phyloP scores from a whole-genome alignment of 1,140 invertebrate species.

The Antheraea pernyi region DNA sequence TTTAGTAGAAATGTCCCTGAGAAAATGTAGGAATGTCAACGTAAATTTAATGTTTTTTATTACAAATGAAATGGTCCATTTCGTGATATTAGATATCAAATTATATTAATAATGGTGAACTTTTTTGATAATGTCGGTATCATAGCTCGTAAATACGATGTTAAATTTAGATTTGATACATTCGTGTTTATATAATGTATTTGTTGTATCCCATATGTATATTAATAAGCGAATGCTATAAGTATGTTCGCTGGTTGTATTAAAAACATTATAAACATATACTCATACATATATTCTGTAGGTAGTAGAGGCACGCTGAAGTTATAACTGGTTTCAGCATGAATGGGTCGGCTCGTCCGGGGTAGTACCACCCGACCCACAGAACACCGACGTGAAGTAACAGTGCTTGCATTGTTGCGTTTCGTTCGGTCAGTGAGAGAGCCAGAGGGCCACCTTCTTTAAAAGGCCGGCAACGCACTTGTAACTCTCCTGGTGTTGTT shows the following conservation, averaged over 20 bases:
- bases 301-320: too few species aligned
- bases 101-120: neutral
- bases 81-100: constrained; percentile 15
- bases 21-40: constrained; percentile 75
- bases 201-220: neutral
- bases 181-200: constrained; percentile 16
- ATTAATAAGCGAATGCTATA: neutral
- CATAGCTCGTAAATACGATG: constrained; percentile 24
- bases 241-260: neutral
- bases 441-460: too few species aligned
- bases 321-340: too few species aligned
- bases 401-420: too few species aligned
- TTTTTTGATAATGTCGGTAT: constrained; percentile 21
- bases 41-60: constrained; percentile 52
- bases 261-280: too few species aligned
- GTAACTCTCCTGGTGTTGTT: too few species aligned
- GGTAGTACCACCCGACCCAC: too few species aligned
- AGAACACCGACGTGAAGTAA: too few species aligned
- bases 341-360: too few species aligned
- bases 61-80: constrained; percentile 55
- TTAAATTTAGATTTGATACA: constrained; percentile 22
- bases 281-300: too few species aligned
- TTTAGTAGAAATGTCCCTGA: constrained; percentile 75
- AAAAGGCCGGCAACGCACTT: too few species aligned
- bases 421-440: too few species aligned